Evolutionary conservation across 2,888 invertebrate genomes (phyloP), one percentile per base, ranked within the genome.

Genomic region (Scaptomyza cyrtandrae): DNA sequence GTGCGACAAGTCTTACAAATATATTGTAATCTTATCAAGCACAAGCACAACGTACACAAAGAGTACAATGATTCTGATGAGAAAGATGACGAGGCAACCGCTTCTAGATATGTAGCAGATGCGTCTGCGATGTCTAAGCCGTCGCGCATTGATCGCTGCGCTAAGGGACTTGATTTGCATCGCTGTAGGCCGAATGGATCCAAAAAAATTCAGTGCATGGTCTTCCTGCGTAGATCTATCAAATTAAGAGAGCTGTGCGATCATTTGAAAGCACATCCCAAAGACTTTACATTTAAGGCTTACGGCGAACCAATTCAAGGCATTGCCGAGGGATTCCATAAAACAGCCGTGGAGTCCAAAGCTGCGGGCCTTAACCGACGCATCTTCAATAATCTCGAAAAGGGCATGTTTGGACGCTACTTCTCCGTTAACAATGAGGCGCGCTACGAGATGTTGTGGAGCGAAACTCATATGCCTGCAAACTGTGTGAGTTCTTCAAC

Each of bases 161-260:
- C 75, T 11, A 68, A 74, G 27, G 41, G 72, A 43, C 70, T 90
- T 5, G 90, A 90, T 33, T 79, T 80, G 24, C 74, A 91, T 73
- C 66, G 89, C 11, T 89, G 91, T 55, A 83, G 86, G 24, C 91
- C 91, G 0, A 89, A 91, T 63, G 92, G 91, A 0, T 85, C 84
- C 24, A 92, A 92, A 62, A 78, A 85, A 27, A 91, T 91, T 14
- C 86, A 91, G 57, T 92, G 92, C 67, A 92, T 91, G 90, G 91
- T 92, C 11, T 92, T 92, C 43, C 67, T 87, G n/a, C 86, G 89
- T 6, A 83, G 90, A 41, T 91, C 91, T 49, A 79, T 81, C n/a
- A 90, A 89, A 60, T 73, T 92, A n/a, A 70, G 81, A 0, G 85
- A 89, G 57, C 72, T 92, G 27, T 87, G 90, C 37, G 75, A 84